Evolutionary conservation across 2,113 vertebrate genomes (phyloP), one percentile per base, ranked within the genome.

Genomic region (Arizona elegans): DNA sequence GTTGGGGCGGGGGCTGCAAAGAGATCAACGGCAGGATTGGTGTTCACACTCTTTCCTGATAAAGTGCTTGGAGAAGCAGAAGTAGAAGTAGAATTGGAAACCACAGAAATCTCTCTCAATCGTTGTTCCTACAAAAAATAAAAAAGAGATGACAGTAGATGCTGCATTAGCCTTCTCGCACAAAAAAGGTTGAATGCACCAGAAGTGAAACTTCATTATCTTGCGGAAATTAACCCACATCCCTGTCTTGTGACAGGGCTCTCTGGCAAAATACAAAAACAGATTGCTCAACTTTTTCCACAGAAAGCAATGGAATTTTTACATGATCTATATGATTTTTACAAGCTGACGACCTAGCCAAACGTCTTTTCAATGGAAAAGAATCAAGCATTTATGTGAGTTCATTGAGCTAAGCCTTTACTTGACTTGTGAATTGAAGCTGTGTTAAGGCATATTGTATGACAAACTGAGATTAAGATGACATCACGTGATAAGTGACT

Each of bases 31-130:
- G 98, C 97, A 92, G 97, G 96, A 90, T 98, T 97, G 95, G 98
- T 98, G 91, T 97, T 97, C 96, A 98, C 98, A 94, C 98, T 99
- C 96, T 98, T 98, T 96, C 98, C 98, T 90, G 98, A 99, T 96
- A 99, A 98, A 96, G 98, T 97, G 96, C 98, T 98, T 95, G 99
- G 99, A 24, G 98, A 99, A 90, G 97, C 98, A 70, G 98, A 98
- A 87, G 98, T 97, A 47, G 97, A 96, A 93, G 97, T 96, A 19
- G 98, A 95, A 98, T 98, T 98, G 97, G 98, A 90, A 81, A 97
- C 97, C 94, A 98, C 97, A 93, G 98, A 98, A 50, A 98, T 98
- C 96, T 98, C 98, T 97, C 98, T 98, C 86, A 98, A 97, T 95
- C 98, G 97, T 58, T 98, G 98, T 85, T 98, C 98, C 99, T 99